Base-by-base conservation (phyloP, 2,888 invertebrate genomes). In the Horisme vitalbata region DNA sequence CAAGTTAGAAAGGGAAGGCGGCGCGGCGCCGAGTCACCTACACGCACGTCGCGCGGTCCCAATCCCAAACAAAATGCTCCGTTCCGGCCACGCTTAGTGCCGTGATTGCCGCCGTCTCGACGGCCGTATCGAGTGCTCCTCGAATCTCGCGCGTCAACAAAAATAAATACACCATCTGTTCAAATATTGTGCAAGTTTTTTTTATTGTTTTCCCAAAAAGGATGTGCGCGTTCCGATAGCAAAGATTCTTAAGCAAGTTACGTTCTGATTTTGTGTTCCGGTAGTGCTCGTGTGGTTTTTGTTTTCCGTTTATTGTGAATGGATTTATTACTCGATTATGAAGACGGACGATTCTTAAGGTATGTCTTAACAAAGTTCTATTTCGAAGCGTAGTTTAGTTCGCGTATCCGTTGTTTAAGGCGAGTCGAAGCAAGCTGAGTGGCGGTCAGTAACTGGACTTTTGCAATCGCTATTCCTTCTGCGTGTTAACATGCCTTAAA, bases 101-200 rank as follows among this genome's bases (percentile, higher is more conserved):
- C 79, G 83, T 75, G 80, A 79, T 76, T 79, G 70, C 72, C 69
- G 71, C 69, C 55, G 72, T 55, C 50, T 47, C 35, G 49, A 45
- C 41, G 44, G 52, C 41, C 38, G 58, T 50, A 54, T 41, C 35
- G 39, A 48, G 27, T 6, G 7, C 9, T 15, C 27, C 20, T 20
- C 50, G 14, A 41, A 38, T 36, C 41, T 71, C 79, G 77, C 80
- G 83, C 78, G 85, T 76, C 74, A 75, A 81, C 81, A 72, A 82
- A 84, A 87, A 84, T 84, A 86, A 81, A 83, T 78, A 75, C 58
- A 68, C 78, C 87, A 87, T 83, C 86, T 87, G 88, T 85, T 79
- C 72, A 82, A 83, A 83, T 83, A 86, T 81, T 82, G 82, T 84
- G 83, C 75, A 76, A 79, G 83, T 85, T 82, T 75, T 81, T n/a